Base-by-base conservation (phyloP, 2,797 vertebrate species). In the Coilia nasus region DNA sequence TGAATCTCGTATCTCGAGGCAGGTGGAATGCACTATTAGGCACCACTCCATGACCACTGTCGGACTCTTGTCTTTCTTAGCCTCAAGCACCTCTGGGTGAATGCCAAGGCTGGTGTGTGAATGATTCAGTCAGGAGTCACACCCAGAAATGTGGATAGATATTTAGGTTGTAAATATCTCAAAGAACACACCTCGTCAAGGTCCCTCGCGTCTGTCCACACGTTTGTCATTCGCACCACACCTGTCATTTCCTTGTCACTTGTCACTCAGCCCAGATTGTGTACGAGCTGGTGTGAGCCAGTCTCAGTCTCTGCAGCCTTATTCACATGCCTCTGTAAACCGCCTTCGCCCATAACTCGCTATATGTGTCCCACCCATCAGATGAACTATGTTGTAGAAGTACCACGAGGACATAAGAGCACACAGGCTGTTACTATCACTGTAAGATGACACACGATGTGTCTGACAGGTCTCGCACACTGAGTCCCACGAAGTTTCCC, bases 91-190 rank as follows among this genome's bases (percentile, higher is more conserved):
- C 31, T 78, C 12, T 35, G 28, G 28, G 64, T 71, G 31, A 7
- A 31, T 25, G 11, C 23, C 23, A 11, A 12, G 62, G 23, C 23
- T 41, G 4, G 7, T 59, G 17, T 59, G 67, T 31, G 64, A 31
- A 71, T 15, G 17, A 35, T 19, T 75, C 67, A 35, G 31, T 75
- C 1, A 31, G 17, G 1, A 6, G 67, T 19, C 71, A 44, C 35
- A 1, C 15, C 35, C 71, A 5, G 35, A 21, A 44, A 78, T 35
- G 71, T 78, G 35, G 71, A 71, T 12, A 11, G 35, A 78, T 19
- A 57, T 75, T 10, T 47, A 54, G 71, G 31, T 78, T 78, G 71
- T 78, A 78, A 78, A 78, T 78, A 78, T 78, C 17, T 78, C 35
- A 78, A 44, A 78, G 1, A 35, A 78, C 1, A 1, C 35, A 78